These are phyloP conservation scores for Plestiodon gilberti DNA, from an alignment of 2,113 vertebrate genomes.

Conservation along the genomic window DNA sequence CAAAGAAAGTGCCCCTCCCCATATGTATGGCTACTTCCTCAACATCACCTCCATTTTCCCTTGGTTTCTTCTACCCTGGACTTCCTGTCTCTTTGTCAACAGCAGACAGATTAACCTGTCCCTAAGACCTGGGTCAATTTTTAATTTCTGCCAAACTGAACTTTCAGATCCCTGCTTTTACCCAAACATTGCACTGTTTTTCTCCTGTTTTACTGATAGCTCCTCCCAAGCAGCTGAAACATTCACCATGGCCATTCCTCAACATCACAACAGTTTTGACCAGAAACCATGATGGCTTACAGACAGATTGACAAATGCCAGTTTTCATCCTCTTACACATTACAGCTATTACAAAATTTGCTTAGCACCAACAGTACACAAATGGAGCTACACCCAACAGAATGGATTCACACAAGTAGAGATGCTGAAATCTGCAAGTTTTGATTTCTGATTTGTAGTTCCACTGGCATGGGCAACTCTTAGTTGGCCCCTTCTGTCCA, in stretches of 20 bases:
- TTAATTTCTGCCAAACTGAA: not conserved
- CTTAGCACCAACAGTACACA: too few species aligned
- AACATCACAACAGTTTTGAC: not conserved
- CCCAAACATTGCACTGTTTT: not conserved
- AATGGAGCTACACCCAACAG: too few species aligned
- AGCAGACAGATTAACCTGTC: too few species aligned
- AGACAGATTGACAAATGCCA: not conserved
- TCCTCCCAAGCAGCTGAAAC: not conserved
- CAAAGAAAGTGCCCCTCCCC: not conserved
- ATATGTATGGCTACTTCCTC: slow-evolving; percentile 7
- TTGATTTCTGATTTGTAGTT: too few species aligned
- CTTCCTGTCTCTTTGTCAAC: not conserved
- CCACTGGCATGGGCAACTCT: too few species aligned
- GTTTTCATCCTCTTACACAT: too few species aligned
- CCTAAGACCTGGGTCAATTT: not conserved
- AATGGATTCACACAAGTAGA: too few species aligned
- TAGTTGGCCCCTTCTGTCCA: too few species aligned
- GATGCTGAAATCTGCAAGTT: too few species aligned
- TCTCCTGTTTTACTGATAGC: not conserved
- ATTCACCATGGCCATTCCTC: not conserved
- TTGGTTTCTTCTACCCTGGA: not conserved
- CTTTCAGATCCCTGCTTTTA: not conserved
- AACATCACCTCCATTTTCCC: not conserved
- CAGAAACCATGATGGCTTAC: not conserved
- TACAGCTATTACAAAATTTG: too few species aligned